Evolutionary conservation across 2,113 vertebrate genomes (phyloP).

Genomic region (Sapajus apella): DNA sequence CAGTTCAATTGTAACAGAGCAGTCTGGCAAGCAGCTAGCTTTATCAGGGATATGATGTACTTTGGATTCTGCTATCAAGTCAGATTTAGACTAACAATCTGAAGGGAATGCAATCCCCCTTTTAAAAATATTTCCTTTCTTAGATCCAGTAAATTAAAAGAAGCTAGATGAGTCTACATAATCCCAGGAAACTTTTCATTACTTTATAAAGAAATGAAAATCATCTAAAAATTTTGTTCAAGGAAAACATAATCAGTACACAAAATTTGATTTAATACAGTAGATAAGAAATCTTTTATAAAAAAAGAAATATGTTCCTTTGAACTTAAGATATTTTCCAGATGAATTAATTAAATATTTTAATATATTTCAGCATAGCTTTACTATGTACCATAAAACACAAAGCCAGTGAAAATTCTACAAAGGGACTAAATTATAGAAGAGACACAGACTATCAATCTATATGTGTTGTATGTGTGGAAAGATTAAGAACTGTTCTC

Average conservation of each 20-base stretch:
- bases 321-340: constrained; percentile 33
- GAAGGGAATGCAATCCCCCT: constrained; percentile 67
- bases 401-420: constrained; percentile 11
- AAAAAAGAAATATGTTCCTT: background rate
- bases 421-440: constrained; percentile 46
- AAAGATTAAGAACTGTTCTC: background rate
- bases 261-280: constrained; percentile 36
- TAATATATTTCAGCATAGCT: constrained; percentile 9
- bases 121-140: constrained; percentile 70
- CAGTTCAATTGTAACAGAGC: constrained; percentile 81
- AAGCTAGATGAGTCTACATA: constrained; percentile 50
- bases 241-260: constrained; percentile 38
- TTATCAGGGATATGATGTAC: constrained; percentile 79
- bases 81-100: constrained; percentile 79
- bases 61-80: constrained; percentile 77
- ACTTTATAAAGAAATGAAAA: constrained; percentile 58
- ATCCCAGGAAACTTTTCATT: constrained; percentile 60
- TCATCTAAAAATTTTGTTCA: constrained; percentile 30
- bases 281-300: background rate
- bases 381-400: constrained; percentile 5
- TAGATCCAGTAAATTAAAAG: constrained; percentile 57
- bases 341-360: constrained; percentile 43
- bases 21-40: constrained; percentile 78
- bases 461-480: background rate
- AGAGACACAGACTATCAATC: background rate